A percentile compares a stretch with the other conserved stretches of the same genome.
Evolutionary conservation across 2,113 vertebrate genomes (phyloP).

Genomic region (Panurus biarmicus): DNA sequence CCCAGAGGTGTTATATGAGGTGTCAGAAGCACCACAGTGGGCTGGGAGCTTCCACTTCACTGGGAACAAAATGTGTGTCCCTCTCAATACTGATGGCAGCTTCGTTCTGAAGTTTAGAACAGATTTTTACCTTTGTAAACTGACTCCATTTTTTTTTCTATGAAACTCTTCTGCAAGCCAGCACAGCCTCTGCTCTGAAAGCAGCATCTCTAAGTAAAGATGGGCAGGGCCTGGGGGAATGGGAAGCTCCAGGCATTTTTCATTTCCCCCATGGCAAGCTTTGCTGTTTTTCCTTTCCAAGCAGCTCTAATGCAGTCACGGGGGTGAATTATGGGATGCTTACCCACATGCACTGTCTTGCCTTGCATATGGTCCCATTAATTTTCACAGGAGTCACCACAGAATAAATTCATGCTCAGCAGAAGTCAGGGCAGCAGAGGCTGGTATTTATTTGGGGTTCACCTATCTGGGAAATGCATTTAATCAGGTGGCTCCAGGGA

Average conservation of each 20-base stretch:
- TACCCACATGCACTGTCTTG: not conserved
- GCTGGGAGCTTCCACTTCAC: not conserved
- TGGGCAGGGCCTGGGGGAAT: not conserved
- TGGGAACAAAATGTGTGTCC: not conserved
- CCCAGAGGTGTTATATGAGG: accelerated
- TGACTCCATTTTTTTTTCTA: not conserved
- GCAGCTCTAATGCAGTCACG: not conserved
- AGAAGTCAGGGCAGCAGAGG: not conserved
- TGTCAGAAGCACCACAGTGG: not conserved
- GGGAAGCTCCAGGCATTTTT: not conserved
- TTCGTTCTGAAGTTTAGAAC: not conserved
- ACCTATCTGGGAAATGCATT: conserved; percentile 10
- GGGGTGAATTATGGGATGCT: not conserved
- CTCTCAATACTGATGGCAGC: not conserved
- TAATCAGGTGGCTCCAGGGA: not conserved
- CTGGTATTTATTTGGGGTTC: not conserved
- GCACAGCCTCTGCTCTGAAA: not conserved
- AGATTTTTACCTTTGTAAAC: not conserved
- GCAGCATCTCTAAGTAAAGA: not conserved
- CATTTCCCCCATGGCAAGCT: not conserved
- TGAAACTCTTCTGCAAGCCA: not conserved
- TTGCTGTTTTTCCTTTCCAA: not conserved
- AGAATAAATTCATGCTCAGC: conserved; percentile 26
- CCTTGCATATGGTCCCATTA: not conserved
- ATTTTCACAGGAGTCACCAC: not conserved